Conservation (phyloP, 2,888 invertebrate species). For the Calliopum simillimum region DNA sequence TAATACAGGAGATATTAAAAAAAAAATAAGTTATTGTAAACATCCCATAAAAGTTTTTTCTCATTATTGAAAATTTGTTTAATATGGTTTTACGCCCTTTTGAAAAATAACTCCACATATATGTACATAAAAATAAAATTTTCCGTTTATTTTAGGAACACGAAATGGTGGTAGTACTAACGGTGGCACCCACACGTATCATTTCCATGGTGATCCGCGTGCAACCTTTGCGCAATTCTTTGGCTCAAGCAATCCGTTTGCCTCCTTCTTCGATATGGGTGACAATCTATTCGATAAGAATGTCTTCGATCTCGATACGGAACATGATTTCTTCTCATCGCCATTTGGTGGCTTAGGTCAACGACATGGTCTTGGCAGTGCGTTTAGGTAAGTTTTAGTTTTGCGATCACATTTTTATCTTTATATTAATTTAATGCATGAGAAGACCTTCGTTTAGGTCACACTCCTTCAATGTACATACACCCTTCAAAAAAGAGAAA, state of each 20-base stretch:
- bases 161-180: slow-evolving; percentile 72
- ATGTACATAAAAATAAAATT: not conserved
- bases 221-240: slow-evolving; percentile 99
- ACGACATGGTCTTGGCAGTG: slow-evolving; percentile 78
- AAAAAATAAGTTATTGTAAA: too few relatives aligned
- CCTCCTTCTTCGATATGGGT: slow-evolving; percentile 85
- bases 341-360: slow-evolving; percentile 79
- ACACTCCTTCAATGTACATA: slow-evolving; percentile 89
- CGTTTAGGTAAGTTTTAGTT: slow-evolving; percentile 67
- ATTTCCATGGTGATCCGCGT: slow-evolving; percentile 95
- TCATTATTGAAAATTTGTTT: too few relatives aligned
- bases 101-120: too few relatives aligned
- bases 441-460: slow-evolving; percentile 77
- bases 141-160: slow-evolving; percentile 67
- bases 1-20: too few relatives aligned
- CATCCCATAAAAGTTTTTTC: too few relatives aligned
- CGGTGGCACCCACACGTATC: slow-evolving; percentile 80
- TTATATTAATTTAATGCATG: slow-evolving; percentile 39
- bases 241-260: slow-evolving; percentile 94
- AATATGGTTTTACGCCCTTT: too few relatives aligned
- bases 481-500: slow-evolving; percentile 81
- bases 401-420: slow-evolving; percentile 57
- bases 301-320: slow-evolving; percentile 79
- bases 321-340: slow-evolving; percentile 85
- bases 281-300: slow-evolving; percentile 73